Conservation (phyloP, 2,113 vertebrate species). For the Elachura formosa region DNA sequence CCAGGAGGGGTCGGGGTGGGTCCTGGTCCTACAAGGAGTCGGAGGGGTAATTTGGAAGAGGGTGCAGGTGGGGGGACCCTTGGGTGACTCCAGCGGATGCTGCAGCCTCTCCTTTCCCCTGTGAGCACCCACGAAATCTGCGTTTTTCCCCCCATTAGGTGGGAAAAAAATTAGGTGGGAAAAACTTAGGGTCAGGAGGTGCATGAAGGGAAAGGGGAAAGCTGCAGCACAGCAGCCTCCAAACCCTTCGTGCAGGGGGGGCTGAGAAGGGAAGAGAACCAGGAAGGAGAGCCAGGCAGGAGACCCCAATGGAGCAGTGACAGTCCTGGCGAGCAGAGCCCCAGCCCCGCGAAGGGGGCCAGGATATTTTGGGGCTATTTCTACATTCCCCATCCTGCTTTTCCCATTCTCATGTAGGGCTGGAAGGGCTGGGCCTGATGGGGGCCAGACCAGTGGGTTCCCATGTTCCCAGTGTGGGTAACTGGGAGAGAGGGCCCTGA, state of each 20-base stretch:
- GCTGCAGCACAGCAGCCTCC: rapidly evolving
- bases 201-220: not conserved
- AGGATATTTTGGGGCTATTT: not conserved
- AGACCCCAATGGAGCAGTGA: no score
- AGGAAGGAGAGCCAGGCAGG: not conserved
- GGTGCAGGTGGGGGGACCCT: not conserved
- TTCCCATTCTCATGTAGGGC: not conserved
- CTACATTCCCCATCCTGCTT: rapidly evolving
- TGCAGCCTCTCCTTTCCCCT: rapidly evolving
- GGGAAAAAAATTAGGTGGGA: no score
- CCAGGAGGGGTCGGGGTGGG: no score
- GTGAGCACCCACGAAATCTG: rapidly evolving
- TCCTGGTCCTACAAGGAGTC: not conserved
- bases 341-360: rapidly evolving
- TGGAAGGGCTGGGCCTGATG: not conserved
- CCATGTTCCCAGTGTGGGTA: not conserved
- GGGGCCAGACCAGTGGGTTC: not conserved
- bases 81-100: not conserved
- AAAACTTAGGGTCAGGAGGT: not conserved
- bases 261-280: no score
- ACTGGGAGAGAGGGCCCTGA: not conserved
- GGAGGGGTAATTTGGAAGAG: not conserved
- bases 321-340: not conserved
- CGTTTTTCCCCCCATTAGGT: rapidly evolving
- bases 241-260: not conserved